Base-by-base conservation (phyloP, 2,797 vertebrate species). In the Pipistrellus nathusii region DNA sequence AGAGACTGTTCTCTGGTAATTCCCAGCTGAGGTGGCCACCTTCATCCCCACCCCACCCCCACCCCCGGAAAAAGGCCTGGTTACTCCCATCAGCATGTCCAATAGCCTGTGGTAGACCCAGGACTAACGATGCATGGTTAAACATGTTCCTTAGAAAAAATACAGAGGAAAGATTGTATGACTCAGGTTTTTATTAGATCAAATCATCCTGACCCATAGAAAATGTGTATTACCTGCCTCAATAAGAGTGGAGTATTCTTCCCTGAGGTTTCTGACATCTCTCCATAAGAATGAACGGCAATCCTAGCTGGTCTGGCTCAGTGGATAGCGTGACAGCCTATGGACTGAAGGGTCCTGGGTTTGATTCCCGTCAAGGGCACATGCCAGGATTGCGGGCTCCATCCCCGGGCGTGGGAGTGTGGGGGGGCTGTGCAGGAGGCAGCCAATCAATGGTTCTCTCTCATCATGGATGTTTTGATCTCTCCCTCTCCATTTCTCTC, bases 151-250 rank as follows among this genome's bases (percentile, higher is more conserved):
- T 83, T 32, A 84, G 55, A 30, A 59, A 59, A 85, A 85, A 77
- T 73, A 48, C 68, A 82, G 76, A 57, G 0, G 59, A 72, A 44
- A 83, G 57, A 8, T 8, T 0, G 21, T 75, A 20, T 55, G 90
- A 82, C 90, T 90, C 32, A 88, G 51, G 41, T 15, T 83, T 85
- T 90, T 30, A 32, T 87, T 73, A 59, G 44, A 82, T 77, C 18
- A 44, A 81, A 81, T 71, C 68, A 25, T 46, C 57, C 59, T 23
- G 59, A 10, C 27, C 25, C 30, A 1, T 3, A 73, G 82, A 23
- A 72, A 27, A 32, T 68, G 46, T 30, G 76, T 72, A 25, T 10
- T 76, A 4, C 13, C 1, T 38, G 0, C 51, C 41, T 51, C 17
- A 46, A 12, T 82, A 25, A 62, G 69, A 13, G 17, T 17, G 3